Conservation (phyloP, 2,797 vertebrate species). For the Thamnophis elegans region DNA sequence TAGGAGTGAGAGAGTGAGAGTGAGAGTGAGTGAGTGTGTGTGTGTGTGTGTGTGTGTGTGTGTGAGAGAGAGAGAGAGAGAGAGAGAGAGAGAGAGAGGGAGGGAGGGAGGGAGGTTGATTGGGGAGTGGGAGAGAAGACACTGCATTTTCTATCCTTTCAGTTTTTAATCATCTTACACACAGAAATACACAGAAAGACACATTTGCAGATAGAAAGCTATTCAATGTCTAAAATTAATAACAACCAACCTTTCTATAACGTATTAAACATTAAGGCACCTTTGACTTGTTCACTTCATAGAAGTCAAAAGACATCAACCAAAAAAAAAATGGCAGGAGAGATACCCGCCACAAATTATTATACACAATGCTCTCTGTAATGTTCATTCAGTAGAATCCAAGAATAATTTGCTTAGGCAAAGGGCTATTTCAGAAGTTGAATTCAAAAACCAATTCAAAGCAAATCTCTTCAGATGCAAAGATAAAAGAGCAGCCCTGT, state of each 20-base stretch:
- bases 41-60: no score
- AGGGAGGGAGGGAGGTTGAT: no score
- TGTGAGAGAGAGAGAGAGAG: neutral
- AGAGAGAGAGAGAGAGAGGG: neutral
- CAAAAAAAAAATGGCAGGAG: neutral
- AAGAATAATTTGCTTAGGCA: neutral
- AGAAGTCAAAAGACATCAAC: neutral
- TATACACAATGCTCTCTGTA: neutral
- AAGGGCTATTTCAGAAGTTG: conserved; percentile 5
- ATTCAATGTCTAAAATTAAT: neutral
- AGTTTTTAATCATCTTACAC: neutral
- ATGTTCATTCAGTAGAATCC: neutral
- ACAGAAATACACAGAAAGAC: neutral
- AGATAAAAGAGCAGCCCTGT: neutral
- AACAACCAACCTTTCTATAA: neutral
- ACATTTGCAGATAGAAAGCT: neutral
- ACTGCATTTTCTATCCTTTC: neutral
- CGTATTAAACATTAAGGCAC: rapidly evolving
- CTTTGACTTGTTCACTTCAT: neutral
- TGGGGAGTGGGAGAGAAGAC: neutral
- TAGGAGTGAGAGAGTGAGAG: neutral
- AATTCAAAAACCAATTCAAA: neutral
- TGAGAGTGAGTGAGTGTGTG: no score
- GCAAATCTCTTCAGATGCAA: neutral
- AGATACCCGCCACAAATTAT: neutral